Evolutionary conservation across 2,797 vertebrate species (phyloP).

Genomic region (Hippoglossus hippoglossus): DNA sequence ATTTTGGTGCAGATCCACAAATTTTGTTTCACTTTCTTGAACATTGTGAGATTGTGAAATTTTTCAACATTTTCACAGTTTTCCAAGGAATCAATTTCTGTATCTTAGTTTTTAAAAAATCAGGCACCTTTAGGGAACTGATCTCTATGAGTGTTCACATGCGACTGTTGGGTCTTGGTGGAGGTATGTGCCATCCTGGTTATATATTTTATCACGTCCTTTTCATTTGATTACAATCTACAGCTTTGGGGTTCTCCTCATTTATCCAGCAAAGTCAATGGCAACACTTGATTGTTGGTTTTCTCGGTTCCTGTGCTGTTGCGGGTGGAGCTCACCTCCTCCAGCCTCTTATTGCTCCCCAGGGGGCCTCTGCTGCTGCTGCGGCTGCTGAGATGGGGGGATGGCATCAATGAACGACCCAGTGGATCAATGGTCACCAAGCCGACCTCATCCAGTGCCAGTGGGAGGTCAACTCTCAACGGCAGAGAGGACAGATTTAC

Average conservation of each 20-base stretch:
- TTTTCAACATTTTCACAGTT: too few species aligned
- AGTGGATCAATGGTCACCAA: constrained; percentile 57
- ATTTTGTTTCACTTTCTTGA: too few species aligned
- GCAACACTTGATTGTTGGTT: neutral
- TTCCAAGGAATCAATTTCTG: too few species aligned
- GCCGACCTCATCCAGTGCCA: constrained; percentile 21
- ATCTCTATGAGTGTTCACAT: too few species aligned
- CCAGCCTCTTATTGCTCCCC: constrained; percentile 16
- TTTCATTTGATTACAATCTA: too few species aligned
- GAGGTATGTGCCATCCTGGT: too few species aligned
- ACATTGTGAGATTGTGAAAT: too few species aligned
- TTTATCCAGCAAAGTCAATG: constrained; percentile 10
- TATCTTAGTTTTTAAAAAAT: too few species aligned
- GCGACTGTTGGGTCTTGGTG: too few species aligned
- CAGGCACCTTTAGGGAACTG: too few species aligned
- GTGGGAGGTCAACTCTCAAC: constrained; percentile 25
- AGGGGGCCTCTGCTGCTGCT: neutral
- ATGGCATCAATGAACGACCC: constrained; percentile 17
- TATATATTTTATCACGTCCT: too few species aligned
- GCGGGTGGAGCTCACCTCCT: neutral
- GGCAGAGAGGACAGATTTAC: constrained; percentile 12
- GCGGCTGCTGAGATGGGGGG: constrained; percentile 23
- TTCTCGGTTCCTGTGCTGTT: constrained; percentile 19
- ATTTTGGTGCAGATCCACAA: too few species aligned
- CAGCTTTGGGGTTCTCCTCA: neutral